phyloP scores from a whole-genome alignment of 2,888 invertebrate species.

The Hirtodrosophila confusa region DNA sequence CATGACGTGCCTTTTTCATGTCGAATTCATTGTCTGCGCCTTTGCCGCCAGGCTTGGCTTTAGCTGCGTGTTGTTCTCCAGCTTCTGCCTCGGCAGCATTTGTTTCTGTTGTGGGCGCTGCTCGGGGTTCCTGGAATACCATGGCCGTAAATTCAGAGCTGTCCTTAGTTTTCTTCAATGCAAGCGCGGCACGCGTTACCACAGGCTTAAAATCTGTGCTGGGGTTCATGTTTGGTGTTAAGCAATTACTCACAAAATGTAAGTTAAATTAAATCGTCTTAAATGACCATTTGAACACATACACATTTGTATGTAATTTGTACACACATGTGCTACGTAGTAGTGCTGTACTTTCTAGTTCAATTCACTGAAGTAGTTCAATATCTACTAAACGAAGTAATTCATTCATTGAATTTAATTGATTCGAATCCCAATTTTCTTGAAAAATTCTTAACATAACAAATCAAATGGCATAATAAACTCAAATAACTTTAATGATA shows the following conservation, averaged over 20 bases:
- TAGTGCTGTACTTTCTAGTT: too few species aligned
- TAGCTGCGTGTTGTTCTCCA: background rate
- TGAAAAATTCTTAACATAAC: too few species aligned
- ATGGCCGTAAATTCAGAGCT: conserved; percentile 71
- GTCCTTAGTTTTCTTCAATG: conserved; percentile 56
- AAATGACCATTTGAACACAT: conserved; percentile 80
- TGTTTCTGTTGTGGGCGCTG: conserved; percentile 1
- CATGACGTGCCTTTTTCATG: conserved; percentile 91
- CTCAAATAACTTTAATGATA: too few species aligned
- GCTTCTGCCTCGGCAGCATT: background rate
- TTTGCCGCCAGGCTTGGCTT: background rate
- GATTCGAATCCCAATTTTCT: too few species aligned
- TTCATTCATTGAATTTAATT: too few species aligned
- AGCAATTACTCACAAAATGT: background rate
- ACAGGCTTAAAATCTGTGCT: conserved; percentile 77
- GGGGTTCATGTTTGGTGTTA: conserved; percentile 45
- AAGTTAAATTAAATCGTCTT: background rate
- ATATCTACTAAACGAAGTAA: too few species aligned
- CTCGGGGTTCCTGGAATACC: conserved; percentile 77
- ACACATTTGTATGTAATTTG: conserved; percentile 69
- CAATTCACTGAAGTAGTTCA: too few species aligned
- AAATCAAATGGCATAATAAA: too few species aligned
- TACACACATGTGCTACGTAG: conserved; percentile 40
- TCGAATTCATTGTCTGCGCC: conserved; percentile 85
- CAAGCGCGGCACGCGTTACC: conserved; percentile 81